phyloP scores from a whole-genome alignment of 2,113 vertebrate genomes.

The Apaloderma vittatum region DNA sequence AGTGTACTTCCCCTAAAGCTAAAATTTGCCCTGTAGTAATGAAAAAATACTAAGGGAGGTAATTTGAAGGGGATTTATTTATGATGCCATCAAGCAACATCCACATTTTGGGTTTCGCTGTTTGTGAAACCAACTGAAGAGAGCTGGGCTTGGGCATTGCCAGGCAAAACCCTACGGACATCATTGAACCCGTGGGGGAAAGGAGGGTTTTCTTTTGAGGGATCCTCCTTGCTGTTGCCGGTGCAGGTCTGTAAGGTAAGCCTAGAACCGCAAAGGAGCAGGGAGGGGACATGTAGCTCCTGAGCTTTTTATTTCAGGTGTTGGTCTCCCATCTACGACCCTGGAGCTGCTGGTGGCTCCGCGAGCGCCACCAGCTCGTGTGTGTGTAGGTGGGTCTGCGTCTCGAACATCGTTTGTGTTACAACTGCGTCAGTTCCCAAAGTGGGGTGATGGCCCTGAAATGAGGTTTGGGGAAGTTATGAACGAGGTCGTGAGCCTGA shows the following conservation, averaged over 20 bases:
- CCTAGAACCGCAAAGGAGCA: fast-evolving
- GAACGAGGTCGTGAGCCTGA: neutral
- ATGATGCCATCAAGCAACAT: neutral
- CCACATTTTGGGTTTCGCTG: neutral
- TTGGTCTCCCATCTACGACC: neutral
- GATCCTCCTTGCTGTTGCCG: neutral
- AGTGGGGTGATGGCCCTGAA: conserved; percentile 2
- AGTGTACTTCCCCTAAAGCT: neutral
- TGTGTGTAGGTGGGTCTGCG: neutral
- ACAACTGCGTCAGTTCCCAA: neutral
- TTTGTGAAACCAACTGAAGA: neutral
- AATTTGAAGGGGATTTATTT: conserved; percentile 25
- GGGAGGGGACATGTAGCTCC: neutral
- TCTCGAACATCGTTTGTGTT: neutral
- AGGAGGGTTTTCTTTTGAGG: neutral
- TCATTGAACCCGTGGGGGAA: fast-evolving
- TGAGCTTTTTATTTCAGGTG: neutral
- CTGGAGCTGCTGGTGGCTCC: neutral
- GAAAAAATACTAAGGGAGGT: neutral
- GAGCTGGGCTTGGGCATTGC: neutral
- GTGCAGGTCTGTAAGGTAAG: neutral
- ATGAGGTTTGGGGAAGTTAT: neutral
- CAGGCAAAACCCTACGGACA: neutral
- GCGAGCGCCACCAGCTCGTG: fast-evolving
- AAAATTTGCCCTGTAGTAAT: neutral